phyloP scores from a whole-genome alignment of 2,113 vertebrate genomes.

The Vidua chalybeata region DNA sequence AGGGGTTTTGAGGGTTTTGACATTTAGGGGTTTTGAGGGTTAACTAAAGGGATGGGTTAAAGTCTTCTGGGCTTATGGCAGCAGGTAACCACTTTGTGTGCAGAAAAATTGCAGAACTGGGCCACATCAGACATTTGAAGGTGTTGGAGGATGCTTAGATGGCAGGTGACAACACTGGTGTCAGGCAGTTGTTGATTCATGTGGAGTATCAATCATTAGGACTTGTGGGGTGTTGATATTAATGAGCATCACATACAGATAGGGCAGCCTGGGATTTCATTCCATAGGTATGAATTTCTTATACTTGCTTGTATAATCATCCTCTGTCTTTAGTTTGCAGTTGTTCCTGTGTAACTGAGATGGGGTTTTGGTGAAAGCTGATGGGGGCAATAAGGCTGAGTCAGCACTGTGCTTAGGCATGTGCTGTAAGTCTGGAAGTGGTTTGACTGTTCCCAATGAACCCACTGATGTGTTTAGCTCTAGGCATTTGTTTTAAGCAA shows the following conservation, averaged over 20 bases:
- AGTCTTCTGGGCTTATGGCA: neutral
- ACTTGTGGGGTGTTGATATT: fast-evolving
- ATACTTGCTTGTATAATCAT: neutral
- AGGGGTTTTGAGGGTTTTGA: neutral
- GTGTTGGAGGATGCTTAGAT: neutral
- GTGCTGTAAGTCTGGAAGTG: neutral
- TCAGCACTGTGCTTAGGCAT: neutral
- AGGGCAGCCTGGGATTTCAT: neutral
- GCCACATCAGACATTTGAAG: fast-evolving
- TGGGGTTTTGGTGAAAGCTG: neutral
- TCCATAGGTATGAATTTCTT: neutral
- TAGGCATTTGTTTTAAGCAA: constrained; percentile 17
- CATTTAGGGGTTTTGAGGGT: neutral
- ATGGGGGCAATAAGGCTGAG: neutral
- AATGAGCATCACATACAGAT: fast-evolving
- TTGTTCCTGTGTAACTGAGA: constrained; percentile 2
- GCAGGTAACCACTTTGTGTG: neutral
- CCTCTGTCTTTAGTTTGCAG: neutral
- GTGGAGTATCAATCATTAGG: neutral
- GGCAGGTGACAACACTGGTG: neutral
- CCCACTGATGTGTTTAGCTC: neutral
- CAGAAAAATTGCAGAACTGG: neutral
- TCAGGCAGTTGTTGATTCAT: neutral
- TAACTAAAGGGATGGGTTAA: neutral
- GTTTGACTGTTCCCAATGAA: neutral